Percentiles rank a stretch among this genome's conserved stretches.
Evolutionary conservation across 2,797 vertebrate species (phyloP).

Genomic region (Melopsittacus undulatus): DNA sequence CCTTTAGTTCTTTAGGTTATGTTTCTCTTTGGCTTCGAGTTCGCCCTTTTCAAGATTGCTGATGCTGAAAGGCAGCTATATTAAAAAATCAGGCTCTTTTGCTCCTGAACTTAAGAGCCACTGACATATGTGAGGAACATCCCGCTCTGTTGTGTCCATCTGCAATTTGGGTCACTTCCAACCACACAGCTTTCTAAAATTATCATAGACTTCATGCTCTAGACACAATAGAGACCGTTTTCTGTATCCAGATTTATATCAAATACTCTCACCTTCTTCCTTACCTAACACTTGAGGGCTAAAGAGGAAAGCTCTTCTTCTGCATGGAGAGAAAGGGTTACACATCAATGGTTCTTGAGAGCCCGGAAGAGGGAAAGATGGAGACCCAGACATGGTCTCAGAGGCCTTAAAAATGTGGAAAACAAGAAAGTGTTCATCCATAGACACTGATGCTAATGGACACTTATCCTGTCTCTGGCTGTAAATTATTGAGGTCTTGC

Average conservation of each 20-base stretch:
- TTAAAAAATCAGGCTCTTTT: neutral
- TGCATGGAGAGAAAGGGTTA: neutral
- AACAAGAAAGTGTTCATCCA: neutral
- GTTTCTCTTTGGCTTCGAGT: neutral
- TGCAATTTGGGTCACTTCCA: neutral
- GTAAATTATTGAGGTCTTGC: slow-evolving; percentile 60
- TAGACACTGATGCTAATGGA: slow-evolving; percentile 50
- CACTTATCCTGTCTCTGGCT: slow-evolving; percentile 34
- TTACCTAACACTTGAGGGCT: neutral
- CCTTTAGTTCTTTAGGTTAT: neutral
- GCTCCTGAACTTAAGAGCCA: neutral
- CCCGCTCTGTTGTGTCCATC: neutral
- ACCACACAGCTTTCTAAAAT: neutral
- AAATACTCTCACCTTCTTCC: neutral
- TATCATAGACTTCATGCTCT: neutral
- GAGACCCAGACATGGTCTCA: neutral
- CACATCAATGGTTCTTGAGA: neutral
- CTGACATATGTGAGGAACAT: neutral
- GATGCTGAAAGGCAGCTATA: neutral
- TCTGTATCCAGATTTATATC: neutral
- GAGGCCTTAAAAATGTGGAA: slow-evolving; percentile 13
- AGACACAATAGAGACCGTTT: slow-evolving; percentile 13
- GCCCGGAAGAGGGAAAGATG: neutral
- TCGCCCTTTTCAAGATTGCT: neutral
- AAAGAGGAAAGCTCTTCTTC: neutral